Base-by-base conservation (phyloP, 2,888 invertebrate genomes). In the Melieria omissa region DNA sequence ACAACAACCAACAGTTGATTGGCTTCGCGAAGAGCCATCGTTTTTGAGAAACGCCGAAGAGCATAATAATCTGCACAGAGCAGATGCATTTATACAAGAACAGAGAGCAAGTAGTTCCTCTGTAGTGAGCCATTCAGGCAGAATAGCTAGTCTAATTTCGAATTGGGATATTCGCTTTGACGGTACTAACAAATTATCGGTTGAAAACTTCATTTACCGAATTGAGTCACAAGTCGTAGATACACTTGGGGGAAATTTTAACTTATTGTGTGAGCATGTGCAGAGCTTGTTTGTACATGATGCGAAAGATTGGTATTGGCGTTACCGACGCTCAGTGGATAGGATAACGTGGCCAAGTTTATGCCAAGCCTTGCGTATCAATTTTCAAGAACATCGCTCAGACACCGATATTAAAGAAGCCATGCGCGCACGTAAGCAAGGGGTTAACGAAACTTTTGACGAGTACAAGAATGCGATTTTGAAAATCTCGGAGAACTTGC, bases 391-490 rank as follows among this genome's bases (percentile, higher is more conserved):
- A 58, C 66, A 66, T n/a, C 41, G 66, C 57, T 46, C 66, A 9
- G 57, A 66, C 29, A 66, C 58, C 5, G 66, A 66, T 46, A 57
- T 66, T 9, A 66, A 57, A 46, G 66, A 66, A 57, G 66, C 58
- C 9, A 66, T 66, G 46, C 42, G 58, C 8, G 41, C 46, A 14
- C 57, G 66, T 16, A 66, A 66, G 47, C 66, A 66, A 58, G 57
- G 66, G 8, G 9, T 29, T 9, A 16, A 46, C 5, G 66, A 66
- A 57, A 66, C 57, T 7, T 66, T 66, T 16, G 66, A 45, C 8
- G 74, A 64, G 10, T 74, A 66, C 9, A 65, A 60, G 47, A 74
- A 72, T 58, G 63, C 58, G 8, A 49, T 74, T 41, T 64, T 70
- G 10, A 72, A 74, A 55, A 72, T 74, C 6, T 14, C 72, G 0